phyloP scores from a whole-genome alignment of 2,113 vertebrate genomes.

The Heterotis niloticus region DNA sequence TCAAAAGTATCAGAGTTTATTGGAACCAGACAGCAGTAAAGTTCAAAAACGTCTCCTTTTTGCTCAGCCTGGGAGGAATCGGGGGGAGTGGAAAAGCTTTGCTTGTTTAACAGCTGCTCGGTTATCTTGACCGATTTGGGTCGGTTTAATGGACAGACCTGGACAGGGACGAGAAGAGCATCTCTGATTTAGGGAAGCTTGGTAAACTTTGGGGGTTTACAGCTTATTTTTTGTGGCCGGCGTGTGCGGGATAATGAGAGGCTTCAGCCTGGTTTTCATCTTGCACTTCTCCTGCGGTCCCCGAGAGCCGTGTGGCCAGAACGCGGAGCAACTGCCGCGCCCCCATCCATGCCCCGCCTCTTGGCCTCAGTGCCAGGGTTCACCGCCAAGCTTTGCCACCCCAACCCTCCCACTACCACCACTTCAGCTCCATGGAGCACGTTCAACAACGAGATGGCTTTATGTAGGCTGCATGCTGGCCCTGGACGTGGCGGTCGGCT shows the following conservation, averaged over 20 bases:
- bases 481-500: neutral
- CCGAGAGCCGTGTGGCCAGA: neutral
- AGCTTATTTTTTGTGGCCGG: neutral
- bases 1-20: neutral
- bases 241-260: neutral
- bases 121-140: neutral
- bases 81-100: neutral
- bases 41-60: neutral
- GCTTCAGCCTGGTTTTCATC: conserved; percentile 6
- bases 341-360: neutral
- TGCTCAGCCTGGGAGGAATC: neutral
- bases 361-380: neutral
- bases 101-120: conserved; percentile 7
- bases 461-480: neutral
- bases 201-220: neutral
- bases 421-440: neutral
- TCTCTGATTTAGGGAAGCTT: neutral
- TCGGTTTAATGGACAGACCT: neutral
- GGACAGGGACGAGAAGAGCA: neutral
- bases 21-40: conserved; percentile 16
- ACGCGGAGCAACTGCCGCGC: neutral
- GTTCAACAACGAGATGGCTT: neutral
- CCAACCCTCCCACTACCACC: too few relatives aligned
- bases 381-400: neutral
- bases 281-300: neutral